These are phyloP conservation scores for Brachypalpus laphriformis DNA, from an alignment of 2,888 invertebrate species.

Conservation along the genomic window DNA sequence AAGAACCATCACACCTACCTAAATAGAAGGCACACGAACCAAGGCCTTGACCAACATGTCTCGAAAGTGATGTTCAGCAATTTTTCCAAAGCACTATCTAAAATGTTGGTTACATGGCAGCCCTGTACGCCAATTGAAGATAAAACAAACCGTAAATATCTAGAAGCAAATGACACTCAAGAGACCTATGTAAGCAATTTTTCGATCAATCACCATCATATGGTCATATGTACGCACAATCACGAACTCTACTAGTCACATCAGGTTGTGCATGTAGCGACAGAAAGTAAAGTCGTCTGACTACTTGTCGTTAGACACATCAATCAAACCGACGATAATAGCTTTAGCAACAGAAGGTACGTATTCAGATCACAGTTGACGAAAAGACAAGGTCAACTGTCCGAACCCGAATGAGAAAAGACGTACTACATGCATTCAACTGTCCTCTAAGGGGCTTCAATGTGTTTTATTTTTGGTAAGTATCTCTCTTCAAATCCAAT, in stretches of 20 bases:
- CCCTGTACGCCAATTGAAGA: no score
- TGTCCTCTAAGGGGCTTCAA: background rate
- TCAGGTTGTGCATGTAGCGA: background rate
- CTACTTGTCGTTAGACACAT: background rate
- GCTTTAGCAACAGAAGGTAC: background rate
- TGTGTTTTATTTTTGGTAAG: background rate
- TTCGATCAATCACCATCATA: background rate
- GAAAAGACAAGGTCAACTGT: background rate
- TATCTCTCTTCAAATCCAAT: background rate
- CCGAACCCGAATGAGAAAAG: background rate
- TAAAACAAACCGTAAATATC: no score
- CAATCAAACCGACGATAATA: background rate
- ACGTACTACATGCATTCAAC: background rate
- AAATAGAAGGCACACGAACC: no score
- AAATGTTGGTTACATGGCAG: no score
- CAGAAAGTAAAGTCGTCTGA: background rate
- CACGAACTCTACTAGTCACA: background rate
- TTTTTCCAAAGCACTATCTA: no score
- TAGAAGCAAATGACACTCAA: no score
- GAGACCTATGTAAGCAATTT: no score
- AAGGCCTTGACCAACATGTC: no score
- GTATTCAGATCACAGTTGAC: background rate
- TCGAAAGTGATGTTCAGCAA: no score
- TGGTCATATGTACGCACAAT: background rate
- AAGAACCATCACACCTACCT: no score